phyloP scores from a whole-genome alignment of 2,888 invertebrate species.

The Argyresthia goedartella region DNA sequence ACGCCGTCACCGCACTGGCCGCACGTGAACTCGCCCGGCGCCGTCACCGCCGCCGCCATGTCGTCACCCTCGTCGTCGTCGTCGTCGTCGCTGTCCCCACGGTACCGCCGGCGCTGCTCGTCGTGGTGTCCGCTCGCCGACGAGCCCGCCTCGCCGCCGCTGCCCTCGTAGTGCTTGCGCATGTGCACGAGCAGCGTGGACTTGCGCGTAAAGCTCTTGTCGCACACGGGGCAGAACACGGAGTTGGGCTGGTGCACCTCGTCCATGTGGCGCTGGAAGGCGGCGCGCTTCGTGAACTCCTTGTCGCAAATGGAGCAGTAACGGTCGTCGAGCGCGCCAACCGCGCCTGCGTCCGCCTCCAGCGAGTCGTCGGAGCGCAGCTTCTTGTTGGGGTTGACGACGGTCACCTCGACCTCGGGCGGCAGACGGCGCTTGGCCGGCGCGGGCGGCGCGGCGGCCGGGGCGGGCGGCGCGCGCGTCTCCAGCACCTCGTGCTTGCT shows the following conservation, averaged over 20 bases:
- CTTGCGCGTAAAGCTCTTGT: constrained; percentile 73
- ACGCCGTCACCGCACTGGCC: constrained; percentile 70
- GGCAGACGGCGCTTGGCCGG: constrained; percentile 52
- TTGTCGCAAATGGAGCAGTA: constrained; percentile 73
- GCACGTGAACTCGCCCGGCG: constrained; percentile 64
- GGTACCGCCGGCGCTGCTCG: constrained; percentile 43
- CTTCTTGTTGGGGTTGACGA: constrained; percentile 64
- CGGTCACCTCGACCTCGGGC: constrained; percentile 64
- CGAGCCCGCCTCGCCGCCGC: constrained; percentile 46
- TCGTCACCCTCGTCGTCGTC: constrained; percentile 51
- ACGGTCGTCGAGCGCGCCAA: constrained; percentile 53
- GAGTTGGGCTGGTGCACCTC: constrained; percentile 67
- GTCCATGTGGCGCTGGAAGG: constrained; percentile 72
- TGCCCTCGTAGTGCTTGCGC: constrained; percentile 65
- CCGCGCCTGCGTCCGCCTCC: constrained; percentile 48
- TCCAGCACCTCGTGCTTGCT: constrained; percentile 64
- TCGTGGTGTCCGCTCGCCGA: constrained; percentile 36
- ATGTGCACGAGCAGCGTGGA: constrained; percentile 75
- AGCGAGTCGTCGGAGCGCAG: constrained; percentile 55
- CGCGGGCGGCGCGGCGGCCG: constrained; percentile 25
- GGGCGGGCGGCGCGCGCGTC: constrained; percentile 37
- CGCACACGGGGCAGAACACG: constrained; percentile 73
- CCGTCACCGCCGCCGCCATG: constrained; percentile 36
- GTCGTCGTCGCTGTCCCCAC: constrained; percentile 37
- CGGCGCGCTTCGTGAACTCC: constrained; percentile 72